A percentile compares a stretch with the other conserved stretches of the same genome.
Evolutionary conservation across 2,113 vertebrate genomes (phyloP).

Genomic region (Aleadryas rufinucha): DNA sequence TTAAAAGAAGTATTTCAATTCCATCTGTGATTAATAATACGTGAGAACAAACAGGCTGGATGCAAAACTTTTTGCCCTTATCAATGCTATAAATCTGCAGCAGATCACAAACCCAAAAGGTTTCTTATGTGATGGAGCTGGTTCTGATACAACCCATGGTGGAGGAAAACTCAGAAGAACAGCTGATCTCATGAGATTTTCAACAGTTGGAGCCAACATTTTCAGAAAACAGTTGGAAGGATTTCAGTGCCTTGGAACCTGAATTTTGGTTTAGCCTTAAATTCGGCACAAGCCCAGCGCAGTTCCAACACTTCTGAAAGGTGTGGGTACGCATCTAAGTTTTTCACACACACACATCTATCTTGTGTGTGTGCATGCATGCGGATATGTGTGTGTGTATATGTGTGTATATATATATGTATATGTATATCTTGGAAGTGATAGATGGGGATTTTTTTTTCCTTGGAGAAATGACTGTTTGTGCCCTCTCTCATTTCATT

Average conservation of each 20-base stretch:
- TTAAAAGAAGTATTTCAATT: background rate
- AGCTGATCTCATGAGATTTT: conserved; percentile 47
- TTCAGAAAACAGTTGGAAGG: conserved; percentile 45
- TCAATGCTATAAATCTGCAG: background rate
- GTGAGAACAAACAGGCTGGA: background rate
- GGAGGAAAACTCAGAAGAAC: conserved; percentile 21
- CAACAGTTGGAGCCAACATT: conserved; percentile 26
- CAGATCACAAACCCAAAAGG: background rate
- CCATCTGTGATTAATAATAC: background rate
- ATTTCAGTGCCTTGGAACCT: conserved; percentile 28
- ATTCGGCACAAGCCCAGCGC: background rate
- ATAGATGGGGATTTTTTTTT: background rate
- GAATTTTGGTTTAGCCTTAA: conserved; percentile 33
- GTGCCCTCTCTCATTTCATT: background rate
- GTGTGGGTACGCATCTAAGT: background rate
- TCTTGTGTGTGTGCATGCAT: background rate
- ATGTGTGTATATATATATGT: background rate
- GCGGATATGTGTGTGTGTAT: background rate
- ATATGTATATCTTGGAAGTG: background rate
- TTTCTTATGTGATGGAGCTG: background rate
- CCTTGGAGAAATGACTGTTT: background rate
- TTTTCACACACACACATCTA: background rate
- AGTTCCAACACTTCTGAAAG: background rate
- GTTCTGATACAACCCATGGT: background rate
- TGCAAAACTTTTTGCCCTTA: background rate